Percentiles rank a stretch among this genome's conserved stretches.
phyloP scores from a whole-genome alignment of 35 echinoderm and acorn worm species.

The Heliocidaris erythrogramma region DNA sequence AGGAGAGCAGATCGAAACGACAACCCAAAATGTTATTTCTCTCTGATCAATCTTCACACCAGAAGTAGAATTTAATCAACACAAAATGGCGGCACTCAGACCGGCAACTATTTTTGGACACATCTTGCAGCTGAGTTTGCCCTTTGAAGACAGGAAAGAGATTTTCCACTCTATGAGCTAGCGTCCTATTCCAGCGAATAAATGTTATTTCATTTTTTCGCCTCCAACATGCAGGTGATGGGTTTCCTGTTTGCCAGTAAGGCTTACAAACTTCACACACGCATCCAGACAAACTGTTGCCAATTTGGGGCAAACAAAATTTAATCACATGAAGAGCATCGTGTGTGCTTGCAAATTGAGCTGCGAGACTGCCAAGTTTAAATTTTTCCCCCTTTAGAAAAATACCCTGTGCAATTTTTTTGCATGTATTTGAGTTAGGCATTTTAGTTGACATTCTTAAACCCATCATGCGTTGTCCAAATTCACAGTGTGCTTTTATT shows the following conservation, averaged over 20 bases:
- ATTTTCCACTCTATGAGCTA: neutral
- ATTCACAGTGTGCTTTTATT: neutral
- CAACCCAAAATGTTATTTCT: neutral
- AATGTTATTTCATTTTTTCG: conserved; percentile 10
- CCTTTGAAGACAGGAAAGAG: neutral
- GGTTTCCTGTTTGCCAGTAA: conserved; percentile 15
- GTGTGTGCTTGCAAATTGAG: neutral
- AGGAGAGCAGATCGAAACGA: neutral
- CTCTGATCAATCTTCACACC: neutral
- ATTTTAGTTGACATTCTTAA: no score
- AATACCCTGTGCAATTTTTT: neutral
- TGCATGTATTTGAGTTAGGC: no score
- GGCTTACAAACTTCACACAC: neutral
- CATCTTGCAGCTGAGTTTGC: conserved; percentile 9
- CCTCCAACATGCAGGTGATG: neutral
- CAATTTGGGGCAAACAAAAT: neutral
- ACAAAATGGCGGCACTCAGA: neutral
- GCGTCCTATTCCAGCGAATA: conserved; percentile 2
- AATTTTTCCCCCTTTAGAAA: neutral
- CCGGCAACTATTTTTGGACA: neutral
- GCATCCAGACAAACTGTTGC: neutral
- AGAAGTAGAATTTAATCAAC: neutral
- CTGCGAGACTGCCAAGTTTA: neutral
- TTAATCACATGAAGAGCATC: neutral
- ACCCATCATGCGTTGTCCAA: no score